Conservation (phyloP, 2,797 vertebrate genomes). For the Bothrops alternatus region DNA sequence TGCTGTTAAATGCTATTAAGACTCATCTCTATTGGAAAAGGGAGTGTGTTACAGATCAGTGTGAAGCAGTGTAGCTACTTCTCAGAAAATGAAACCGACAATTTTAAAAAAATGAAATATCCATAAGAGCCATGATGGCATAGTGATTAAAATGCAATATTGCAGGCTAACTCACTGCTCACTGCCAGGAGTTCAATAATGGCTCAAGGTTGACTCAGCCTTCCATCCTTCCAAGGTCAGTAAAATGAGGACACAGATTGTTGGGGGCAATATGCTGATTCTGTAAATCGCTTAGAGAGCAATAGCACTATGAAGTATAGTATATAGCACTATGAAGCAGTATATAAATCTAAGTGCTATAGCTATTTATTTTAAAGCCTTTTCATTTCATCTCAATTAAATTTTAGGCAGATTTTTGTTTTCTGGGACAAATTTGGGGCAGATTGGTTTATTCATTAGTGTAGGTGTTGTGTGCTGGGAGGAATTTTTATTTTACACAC, state of each 20-base stretch:
- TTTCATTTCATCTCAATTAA: background rate
- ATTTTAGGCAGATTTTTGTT: background rate
- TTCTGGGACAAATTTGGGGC: background rate
- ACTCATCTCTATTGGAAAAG: background rate
- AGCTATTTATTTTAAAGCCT: background rate
- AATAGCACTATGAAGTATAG: no score
- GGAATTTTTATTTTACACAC: background rate
- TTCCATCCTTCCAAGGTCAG: no score
- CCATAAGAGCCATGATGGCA: no score
- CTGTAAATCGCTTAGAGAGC: no score
- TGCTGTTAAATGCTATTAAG: background rate
- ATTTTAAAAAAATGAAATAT: background rate
- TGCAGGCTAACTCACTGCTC: no score
- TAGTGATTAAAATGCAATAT: no score
- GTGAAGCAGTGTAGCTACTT: background rate
- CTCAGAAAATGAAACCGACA: background rate
- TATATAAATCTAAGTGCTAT: no score
- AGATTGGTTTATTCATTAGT: background rate
- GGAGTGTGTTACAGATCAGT: background rate
- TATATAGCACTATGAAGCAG: no score
- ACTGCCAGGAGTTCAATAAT: no score
- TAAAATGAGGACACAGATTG: no score
- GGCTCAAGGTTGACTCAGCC: no score
- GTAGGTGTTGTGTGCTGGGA: background rate
- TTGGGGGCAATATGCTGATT: no score